phyloP scores from a whole-genome alignment of 2,113 vertebrate genomes.

The Heliornis fulica region DNA sequence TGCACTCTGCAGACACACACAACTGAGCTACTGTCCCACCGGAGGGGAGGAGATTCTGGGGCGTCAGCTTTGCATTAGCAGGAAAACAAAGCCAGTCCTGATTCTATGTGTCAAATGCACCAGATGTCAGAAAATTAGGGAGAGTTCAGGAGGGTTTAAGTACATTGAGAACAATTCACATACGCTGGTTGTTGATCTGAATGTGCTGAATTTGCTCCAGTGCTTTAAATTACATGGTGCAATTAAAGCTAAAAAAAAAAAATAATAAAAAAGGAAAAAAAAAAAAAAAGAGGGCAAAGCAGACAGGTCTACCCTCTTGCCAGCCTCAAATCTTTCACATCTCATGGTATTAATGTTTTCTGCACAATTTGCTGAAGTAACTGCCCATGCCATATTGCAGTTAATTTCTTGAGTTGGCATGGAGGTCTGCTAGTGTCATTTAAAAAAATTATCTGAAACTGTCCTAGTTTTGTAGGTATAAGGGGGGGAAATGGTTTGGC shows the following conservation, averaged over 20 bases:
- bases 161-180: neutral
- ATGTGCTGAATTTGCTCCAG: neutral
- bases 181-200: neutral
- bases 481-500: conserved; percentile 17
- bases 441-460: conserved; percentile 27
- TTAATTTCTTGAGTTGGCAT: neutral
- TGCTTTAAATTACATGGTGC: neutral
- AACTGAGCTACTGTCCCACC: neutral
- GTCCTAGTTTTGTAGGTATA: conserved; percentile 11
- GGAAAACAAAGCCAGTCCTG: neutral
- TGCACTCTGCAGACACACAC: neutral
- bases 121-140: neutral
- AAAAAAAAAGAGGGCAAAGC: neutral
- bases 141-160: neutral
- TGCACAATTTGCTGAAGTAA: neutral
- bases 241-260: neutral
- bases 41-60: neutral
- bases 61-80: neutral
- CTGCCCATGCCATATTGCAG: neutral
- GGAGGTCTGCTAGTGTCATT: neutral
- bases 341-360: neutral
- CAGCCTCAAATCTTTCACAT: neutral
- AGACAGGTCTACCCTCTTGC: neutral
- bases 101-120: neutral
- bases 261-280: neutral